Conservation (phyloP, 1,140 invertebrate genomes). For the Bradynema listronoti region DNA sequence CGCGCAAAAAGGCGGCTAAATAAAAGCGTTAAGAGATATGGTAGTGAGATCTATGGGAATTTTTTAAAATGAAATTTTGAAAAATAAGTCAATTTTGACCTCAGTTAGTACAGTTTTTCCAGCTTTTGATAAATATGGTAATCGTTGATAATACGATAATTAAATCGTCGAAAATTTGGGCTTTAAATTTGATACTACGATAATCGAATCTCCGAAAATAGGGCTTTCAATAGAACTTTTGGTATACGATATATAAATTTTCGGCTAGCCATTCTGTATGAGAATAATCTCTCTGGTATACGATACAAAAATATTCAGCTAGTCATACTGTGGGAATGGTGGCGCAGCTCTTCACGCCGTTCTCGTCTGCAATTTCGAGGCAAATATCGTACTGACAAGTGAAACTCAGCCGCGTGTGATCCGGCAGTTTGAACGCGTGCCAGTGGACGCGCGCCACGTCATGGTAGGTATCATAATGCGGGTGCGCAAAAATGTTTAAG, state of each 20-base stretch:
- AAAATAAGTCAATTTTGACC: neutral
- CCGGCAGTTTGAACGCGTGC: slow-evolving; percentile 57
- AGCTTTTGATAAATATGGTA: neutral
- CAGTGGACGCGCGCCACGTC: slow-evolving; percentile 51
- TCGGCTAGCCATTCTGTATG: neutral
- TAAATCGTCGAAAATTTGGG: neutral
- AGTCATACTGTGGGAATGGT: slow-evolving; percentile 44
- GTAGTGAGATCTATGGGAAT: neutral
- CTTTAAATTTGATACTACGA: neutral
- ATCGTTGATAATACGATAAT: neutral
- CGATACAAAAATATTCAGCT: neutral
- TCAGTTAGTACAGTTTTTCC: neutral
- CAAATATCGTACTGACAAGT: slow-evolving; percentile 46
- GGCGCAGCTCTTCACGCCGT: slow-evolving; percentile 40
- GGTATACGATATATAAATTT: neutral
- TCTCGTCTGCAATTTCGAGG: slow-evolving; percentile 41
- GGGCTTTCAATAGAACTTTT: slow-evolving; percentile 1
- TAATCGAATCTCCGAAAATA: neutral
- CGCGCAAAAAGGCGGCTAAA: slow-evolving; percentile 55
- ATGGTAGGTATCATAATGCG: slow-evolving; percentile 57
- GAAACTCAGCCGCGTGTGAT: slow-evolving; percentile 45
- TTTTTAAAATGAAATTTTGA: neutral
- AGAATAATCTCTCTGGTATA: neutral
- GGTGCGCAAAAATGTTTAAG: slow-evolving; percentile 54
- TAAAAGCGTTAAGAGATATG: neutral